Percentiles rank a stretch among this genome's conserved stretches.
These are phyloP conservation scores for Hyposoter dolosus DNA, from an alignment of 2,888 invertebrate species.

Conservation along the genomic window DNA sequence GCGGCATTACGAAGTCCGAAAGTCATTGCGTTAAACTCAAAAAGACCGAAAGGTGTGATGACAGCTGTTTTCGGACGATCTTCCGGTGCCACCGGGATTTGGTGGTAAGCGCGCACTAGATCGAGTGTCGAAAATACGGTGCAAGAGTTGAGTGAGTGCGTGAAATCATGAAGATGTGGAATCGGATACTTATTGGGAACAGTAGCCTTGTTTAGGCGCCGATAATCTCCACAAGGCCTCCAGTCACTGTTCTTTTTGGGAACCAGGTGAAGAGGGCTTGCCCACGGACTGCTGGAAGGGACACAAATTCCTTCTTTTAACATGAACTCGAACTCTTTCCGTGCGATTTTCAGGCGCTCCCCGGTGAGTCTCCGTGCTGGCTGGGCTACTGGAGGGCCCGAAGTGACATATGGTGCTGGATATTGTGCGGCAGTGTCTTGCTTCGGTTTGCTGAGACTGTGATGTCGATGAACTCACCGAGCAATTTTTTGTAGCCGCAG, in stretches of 20 bases:
- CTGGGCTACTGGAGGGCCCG: conserved; percentile 28
- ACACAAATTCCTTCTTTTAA: conserved; percentile 26
- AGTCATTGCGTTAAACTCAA: conserved; percentile 64
- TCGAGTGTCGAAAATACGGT: conserved; percentile 60
- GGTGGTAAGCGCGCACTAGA: conserved; percentile 57
- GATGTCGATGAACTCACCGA: background rate
- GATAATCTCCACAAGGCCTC: conserved; percentile 46
- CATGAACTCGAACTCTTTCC: conserved; percentile 33
- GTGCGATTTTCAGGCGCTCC: background rate
- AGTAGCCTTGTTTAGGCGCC: conserved; percentile 12
- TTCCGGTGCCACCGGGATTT: conserved; percentile 64
- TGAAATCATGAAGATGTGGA: conserved; percentile 51
- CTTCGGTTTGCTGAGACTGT: background rate
- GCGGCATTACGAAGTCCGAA: conserved; percentile 72
- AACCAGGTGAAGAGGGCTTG: conserved; percentile 47
- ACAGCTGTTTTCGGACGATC: conserved; percentile 76
- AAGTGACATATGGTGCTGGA: conserved; percentile 46
- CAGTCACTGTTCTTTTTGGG: conserved; percentile 38
- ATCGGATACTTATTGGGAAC: conserved; percentile 38
- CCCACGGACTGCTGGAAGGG: conserved; percentile 25
- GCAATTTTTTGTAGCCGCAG: background rate
- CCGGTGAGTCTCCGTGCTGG: conserved; percentile 27
- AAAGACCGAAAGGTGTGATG: conserved; percentile 76
- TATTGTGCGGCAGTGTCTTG: conserved; percentile 38
- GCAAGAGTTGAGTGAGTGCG: conserved; percentile 20